A percentile compares a stretch with the other conserved stretches of the same genome.
These are phyloP conservation scores for Parapristionchus giblindavisi DNA, from an alignment of 2,888 invertebrate species.

Conservation along the genomic window DNA sequence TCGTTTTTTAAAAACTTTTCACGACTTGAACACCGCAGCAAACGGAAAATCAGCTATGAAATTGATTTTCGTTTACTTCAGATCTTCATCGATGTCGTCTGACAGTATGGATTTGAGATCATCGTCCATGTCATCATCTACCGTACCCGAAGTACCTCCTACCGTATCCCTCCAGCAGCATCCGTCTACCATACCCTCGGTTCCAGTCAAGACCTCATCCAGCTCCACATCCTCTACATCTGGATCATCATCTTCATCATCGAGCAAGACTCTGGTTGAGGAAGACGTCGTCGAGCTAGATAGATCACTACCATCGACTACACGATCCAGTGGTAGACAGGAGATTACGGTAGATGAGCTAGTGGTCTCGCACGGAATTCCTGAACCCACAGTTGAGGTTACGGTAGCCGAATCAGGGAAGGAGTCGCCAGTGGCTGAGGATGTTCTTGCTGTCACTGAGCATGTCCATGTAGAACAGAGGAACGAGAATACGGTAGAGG, in stretches of 20 bases:
- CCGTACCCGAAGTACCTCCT: not conserved
- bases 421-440: not conserved
- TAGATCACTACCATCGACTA: constrained; percentile 21
- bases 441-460: not conserved
- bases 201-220: not conserved
- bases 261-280: not conserved
- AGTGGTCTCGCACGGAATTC: not conserved
- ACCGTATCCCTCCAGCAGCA: too few relatives aligned
- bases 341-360: not conserved
- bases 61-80: not conserved
- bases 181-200: too few relatives aligned
- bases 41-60: not conserved
- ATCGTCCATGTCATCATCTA: not conserved
- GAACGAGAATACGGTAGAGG: constrained; percentile 1
- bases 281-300: constrained; percentile 13
- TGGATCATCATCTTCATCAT: not conserved
- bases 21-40: too few relatives aligned
- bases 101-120: not conserved
- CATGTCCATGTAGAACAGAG: not conserved
- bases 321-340: constrained; percentile 18
- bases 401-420: not conserved
- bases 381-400: not conserved
- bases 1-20: too few relatives aligned
- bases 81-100: not conserved
- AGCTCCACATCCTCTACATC: not conserved